Evolutionary conservation across 2,113 vertebrate genomes (phyloP), one percentile per base, ranked within the genome.

Genomic region (Antechinus stuartii): DNA sequence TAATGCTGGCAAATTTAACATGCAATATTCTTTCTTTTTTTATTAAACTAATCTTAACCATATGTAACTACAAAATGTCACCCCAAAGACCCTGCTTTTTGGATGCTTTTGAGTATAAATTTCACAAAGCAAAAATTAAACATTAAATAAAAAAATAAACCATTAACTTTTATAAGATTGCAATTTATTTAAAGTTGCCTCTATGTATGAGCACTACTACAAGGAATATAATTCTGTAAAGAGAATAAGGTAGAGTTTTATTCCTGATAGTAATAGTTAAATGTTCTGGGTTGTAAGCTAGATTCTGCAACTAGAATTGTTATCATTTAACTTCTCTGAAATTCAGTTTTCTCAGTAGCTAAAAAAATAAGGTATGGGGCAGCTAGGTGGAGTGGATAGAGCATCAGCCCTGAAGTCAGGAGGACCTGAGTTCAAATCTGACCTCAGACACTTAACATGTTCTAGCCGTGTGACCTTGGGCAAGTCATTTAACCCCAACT

Each of bases 41-140:
- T 84, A 84, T 84, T 84, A 84, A 84, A 84, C n/a, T 84, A n/a
- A 84, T 84, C 68, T 42, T 84, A 84, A 84, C 68, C 68, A 92
- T 8, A 92, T 57, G 57, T 92, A 93, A 68, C 56, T 94, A 46
- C 91, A 95, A 95, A 93, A 96, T 92, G 92, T 8, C 68, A 84
- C 68, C 68, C 76, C 90, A 89, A 96, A 93, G 24, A 24, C 7
- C 68, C 53, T 96, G 35, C 8, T 54, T 5, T 54, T 68, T 52
- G n/a, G 92, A 94, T 91, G 54, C 46, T 57, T 91, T 91, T 90
- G 55, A 55, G n/a, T 90, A 90, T 56, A 95, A 92, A 90, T 91
- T 97, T 96, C 95, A 92, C 9, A 89, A 92, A 89, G 50, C 93
- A 26, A 90, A 96, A 92, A 91, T 47, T 92, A 96, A 97, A 90